Evolutionary conservation across 2,113 vertebrate species (phyloP), one percentile per base, ranked within the genome.

Genomic region (Notarius quadriscutis): DNA sequence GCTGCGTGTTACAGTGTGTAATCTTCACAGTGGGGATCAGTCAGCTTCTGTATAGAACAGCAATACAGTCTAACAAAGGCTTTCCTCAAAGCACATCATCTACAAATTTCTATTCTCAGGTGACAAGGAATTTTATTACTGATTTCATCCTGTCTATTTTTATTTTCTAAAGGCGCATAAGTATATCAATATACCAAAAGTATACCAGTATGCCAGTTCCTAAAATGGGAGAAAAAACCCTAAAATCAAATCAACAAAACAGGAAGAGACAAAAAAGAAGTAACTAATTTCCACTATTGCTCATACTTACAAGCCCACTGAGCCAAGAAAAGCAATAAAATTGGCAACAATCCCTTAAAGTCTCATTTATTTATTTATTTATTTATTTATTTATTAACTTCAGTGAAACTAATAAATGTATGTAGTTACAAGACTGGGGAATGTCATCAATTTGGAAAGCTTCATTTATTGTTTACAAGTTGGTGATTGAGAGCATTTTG

Each of bases 11-110:
- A 71, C 74, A 62, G 78, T 75, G 78, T 69, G 69, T 88, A 91
- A 88, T 91, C 87, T 88, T 89, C 86, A 78, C 86, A 57, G n/a
- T 80, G 55, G 85, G 78, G 55, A 86, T 80, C 65, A 53, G 22
- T 74, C 71, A 74, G 20, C 60, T 77, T 87, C 67, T 60, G n/a
- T 81, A 84, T 67, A 71, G 81, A 85, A 62, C 67, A 58, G 69
- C 15, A 81, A 75, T 63, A 71, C 81, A 81, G 57, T 75, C 60
- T 85, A 41, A 53, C 78, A 53, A 83, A 87, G 81, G 71, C 62
- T 80, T 87, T 51, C 12, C 78, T 69, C 60, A 67, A 69, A 57
- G 53, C 3, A 85, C 60, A 51, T 48, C 41, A 48, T 67, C 12
- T 81, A 11, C 25, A 74, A 12, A 50, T 25, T 81, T 75, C 20